Base-by-base conservation (phyloP, 2,113 vertebrate species). In the Apodemus speciosus region DNA sequence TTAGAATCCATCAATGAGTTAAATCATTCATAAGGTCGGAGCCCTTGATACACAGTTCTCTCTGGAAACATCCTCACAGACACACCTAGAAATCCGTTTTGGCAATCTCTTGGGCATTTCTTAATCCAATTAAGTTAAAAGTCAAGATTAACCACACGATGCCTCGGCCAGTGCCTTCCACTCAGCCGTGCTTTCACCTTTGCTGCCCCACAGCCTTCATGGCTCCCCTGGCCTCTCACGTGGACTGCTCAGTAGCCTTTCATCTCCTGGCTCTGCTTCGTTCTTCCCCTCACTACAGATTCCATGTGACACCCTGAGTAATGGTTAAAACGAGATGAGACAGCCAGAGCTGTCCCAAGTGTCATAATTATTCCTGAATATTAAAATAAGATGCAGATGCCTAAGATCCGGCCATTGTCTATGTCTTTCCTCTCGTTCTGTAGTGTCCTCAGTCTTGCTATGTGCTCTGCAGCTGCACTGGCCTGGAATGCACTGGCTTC, bases 241-340 rank as follows among this genome's bases (percentile, higher is more conserved):
- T 6, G 49, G 2, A 32, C 13, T 40, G 32, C 32, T 6, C 46
- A 75, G 15, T 4, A 62, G 46, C 27, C 1, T 38, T 71, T 51
- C 15, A 9, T 18, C 38, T 35, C 0, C 35, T 9, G 35, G 18
- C 75, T 64, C 75, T 58, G 30, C 46, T 85, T 68, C 38, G 21
- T 90, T 84, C 76, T 84, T 25, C 72, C n/a, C 20, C 35, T 15
- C 2, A 56, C 46, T 20, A 38, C 1, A 8, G 51, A n/a, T 30
- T 88, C 16, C 76, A 81, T 14, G 25, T 4, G 76, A 2, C 13
- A 23, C 13, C 27, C 14, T 25, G 49, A 88, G 9, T 30, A 14
- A 90, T 69, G 27, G 53, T 73, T 49, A 66, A 84, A 91, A 49
- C 62, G 73, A 86, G 72, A 66, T 43, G 75, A 68, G 87, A 91